These are phyloP conservation scores for Dasysyrphus albostriatus DNA, from an alignment of 2,888 invertebrate species.

Conservation along the genomic window DNA sequence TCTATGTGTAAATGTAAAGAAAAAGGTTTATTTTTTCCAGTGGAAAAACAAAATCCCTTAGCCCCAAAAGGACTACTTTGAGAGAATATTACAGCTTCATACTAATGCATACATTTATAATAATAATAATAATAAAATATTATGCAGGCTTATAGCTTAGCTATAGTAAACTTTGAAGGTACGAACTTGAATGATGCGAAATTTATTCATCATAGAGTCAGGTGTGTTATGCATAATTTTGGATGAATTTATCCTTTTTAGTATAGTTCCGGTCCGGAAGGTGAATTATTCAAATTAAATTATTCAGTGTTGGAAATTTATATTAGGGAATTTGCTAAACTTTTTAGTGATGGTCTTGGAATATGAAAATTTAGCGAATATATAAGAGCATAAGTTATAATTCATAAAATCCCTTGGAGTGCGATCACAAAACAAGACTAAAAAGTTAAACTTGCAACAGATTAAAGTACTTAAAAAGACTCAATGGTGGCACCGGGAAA, in stretches of 20 bases:
- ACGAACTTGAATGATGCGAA: conserved; percentile 11
- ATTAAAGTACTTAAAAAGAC: background rate
- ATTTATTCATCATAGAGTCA: conserved; percentile 11
- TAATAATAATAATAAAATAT: background rate
- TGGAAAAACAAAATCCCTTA: too few relatives aligned
- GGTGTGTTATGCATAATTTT: conserved; percentile 2
- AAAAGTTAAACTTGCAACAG: background rate
- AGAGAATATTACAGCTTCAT: background rate
- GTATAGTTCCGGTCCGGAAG: background rate
- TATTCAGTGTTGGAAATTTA: conserved; percentile 4
- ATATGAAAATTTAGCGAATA: background rate
- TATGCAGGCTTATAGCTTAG: background rate
- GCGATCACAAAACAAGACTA: background rate
- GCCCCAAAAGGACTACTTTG: background rate
- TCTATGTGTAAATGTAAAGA: too few relatives aligned
- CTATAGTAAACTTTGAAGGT: too few relatives aligned
- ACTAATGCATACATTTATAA: too few relatives aligned
- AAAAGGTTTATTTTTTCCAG: too few relatives aligned
- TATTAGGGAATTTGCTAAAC: background rate
- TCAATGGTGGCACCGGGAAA: too few relatives aligned
- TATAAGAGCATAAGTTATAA: background rate
- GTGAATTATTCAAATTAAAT: conserved; percentile 1
- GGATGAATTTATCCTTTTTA: background rate
- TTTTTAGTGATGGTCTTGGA: background rate
- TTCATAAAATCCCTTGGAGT: background rate